phyloP scores from a whole-genome alignment of 1,140 invertebrate genomes.

The Drosophila navojoa region DNA sequence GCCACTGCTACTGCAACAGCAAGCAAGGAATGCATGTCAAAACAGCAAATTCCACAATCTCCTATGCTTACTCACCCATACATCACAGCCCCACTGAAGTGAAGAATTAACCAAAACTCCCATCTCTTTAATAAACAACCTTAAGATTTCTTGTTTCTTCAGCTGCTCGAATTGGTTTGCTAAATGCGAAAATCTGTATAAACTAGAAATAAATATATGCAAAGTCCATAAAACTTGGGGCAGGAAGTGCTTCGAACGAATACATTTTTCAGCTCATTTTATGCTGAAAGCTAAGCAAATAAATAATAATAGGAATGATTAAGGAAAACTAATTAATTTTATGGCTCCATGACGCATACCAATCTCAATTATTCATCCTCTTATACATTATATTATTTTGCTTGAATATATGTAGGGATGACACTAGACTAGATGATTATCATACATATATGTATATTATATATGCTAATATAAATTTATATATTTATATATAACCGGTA shows the following conservation, averaged over 20 bases:
- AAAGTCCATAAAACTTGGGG: background rate
- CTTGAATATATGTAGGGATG: too few species aligned
- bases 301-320: background rate
- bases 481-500: too few species aligned
- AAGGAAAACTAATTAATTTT: background rate
- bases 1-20: background rate
- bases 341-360: background rate
- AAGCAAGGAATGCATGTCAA: constrained; percentile 48
- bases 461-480: too few species aligned
- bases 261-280: constrained; percentile 6
- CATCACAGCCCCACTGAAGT: background rate
- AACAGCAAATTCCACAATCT: constrained; percentile 35
- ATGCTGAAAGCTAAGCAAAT: background rate
- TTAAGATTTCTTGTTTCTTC: constrained; percentile 7
- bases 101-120: constrained; percentile 1
- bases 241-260: background rate
- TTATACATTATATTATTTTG: too few species aligned
- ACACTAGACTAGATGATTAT: too few species aligned
- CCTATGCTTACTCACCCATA: background rate
- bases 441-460: too few species aligned
- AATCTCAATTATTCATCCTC: background rate
- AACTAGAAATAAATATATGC: background rate
- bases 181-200: background rate
- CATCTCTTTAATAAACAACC: constrained; percentile 14
- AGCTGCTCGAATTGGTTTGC: background rate